Percentiles rank a stretch among this genome's conserved stretches.
phyloP scores from a whole-genome alignment of 1,140 invertebrate genomes.

The Drosophila burlai region DNA sequence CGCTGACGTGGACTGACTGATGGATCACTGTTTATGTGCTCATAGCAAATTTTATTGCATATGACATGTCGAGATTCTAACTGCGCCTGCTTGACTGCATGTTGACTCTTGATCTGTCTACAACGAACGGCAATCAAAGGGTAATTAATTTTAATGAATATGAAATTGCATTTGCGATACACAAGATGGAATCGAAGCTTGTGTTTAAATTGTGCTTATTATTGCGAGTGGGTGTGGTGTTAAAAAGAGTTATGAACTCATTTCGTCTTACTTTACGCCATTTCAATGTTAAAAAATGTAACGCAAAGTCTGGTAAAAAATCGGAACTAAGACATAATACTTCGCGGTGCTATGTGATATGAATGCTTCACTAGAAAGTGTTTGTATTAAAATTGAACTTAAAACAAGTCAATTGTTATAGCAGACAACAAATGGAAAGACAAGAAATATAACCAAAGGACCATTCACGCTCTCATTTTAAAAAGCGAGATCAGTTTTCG shows the following conservation, averaged over 20 bases:
- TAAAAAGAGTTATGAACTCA: slow-evolving; percentile 25
- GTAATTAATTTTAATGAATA: slow-evolving; percentile 75
- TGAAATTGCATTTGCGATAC: slow-evolving; percentile 57
- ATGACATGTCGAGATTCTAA: slow-evolving; percentile 41
- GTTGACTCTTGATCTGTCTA: slow-evolving; percentile 22
- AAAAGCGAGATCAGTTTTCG: too few relatives aligned
- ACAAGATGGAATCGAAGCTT: slow-evolving; percentile 38
- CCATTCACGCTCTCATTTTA: too few relatives aligned
- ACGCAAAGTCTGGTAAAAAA: neutral
- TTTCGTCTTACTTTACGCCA: neutral
- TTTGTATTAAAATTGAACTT: too few relatives aligned
- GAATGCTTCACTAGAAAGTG: too few relatives aligned
- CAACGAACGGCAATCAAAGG: slow-evolving; percentile 36
- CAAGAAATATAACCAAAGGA: too few relatives aligned
- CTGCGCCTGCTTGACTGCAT: slow-evolving; percentile 43
- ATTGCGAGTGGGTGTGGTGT: slow-evolving; percentile 15
- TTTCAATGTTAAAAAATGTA: slow-evolving; percentile 51
- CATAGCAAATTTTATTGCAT: slow-evolving; percentile 33
- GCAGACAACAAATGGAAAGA: too few relatives aligned
- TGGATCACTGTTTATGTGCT: slow-evolving; percentile 7
- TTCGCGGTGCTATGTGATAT: too few relatives aligned
- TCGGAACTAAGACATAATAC: too few relatives aligned
- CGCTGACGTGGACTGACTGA: slow-evolving; percentile 17
- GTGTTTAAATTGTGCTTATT: slow-evolving; percentile 11
- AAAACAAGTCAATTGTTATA: too few relatives aligned